Evolutionary conservation across 2,113 vertebrate genomes (phyloP), one percentile per base, ranked within the genome.

Genomic region (Toxotes jaculatrix): DNA sequence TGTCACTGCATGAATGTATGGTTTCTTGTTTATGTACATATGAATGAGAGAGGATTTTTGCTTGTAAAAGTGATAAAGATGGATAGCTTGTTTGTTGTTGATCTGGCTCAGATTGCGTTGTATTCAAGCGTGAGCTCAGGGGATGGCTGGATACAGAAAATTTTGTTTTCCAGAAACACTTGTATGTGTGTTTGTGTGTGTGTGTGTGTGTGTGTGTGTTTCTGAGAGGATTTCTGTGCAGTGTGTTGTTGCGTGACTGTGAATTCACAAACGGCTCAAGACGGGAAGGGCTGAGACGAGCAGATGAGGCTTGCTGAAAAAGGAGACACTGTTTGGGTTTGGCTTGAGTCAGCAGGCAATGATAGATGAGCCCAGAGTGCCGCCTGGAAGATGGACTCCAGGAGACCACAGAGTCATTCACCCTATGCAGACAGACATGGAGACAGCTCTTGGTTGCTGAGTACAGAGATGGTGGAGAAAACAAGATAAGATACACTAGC

Each of bases 351-450:
- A 83, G 84, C 81, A 79, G 77, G 74, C 74, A 73, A 14, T 90
- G 85, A 91, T 86, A 81, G 77, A 90, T 71, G 81, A 91, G 80
- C 70, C 43, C 7, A 17, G 82, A 80, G 74, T 53, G 67, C 10
- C 19, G 1, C 51, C 61, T 72, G 61, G 60, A 79, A 87, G 83
- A 87, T 80, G 73, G 80, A 85, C 66, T 87, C 56, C 23, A 9
- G 42, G 82, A 87, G 83, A 83, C 81, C 86, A 87, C 74, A 31
- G 71, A 88, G 72, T 80, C 80, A 68, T 74, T 87, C 83, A 85
- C 81, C 87, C 78, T 45, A 51, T 59, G 7, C 80, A 66, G 73
- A 82, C 21, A 79, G 77, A 93, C 80, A 60, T 47, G 42, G 77
- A 82, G 69, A 64, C 83, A 69, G 57, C 57, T 77, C 63, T 66